Evolutionary conservation across 2,113 vertebrate genomes (phyloP), one percentile per base, ranked within the genome.

Genomic region (Suricata suricatta): DNA sequence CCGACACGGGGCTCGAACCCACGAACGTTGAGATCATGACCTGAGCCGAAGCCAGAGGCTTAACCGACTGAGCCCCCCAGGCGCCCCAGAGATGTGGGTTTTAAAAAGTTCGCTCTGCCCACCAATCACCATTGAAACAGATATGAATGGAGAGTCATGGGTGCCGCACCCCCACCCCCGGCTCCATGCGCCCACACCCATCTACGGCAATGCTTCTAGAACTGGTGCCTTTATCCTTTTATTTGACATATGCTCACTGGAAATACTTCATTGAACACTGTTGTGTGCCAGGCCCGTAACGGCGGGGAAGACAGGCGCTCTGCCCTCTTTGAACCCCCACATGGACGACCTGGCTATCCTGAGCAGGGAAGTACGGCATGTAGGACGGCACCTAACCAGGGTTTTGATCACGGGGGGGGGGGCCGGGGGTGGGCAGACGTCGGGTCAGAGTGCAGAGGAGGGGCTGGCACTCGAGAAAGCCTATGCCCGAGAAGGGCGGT

Each of bases 31-130:
- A 41, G 41, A 41, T 41, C 41, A 41, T 41, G 41, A 41, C 41
- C 41, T 41, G 41, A 41, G 41, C 41, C 41, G 41, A 41, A 41
- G 41, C 41, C 41, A 5, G 41, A 41, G 3, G 41, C 41, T 5
- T 41, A 41, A 41, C 41, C 41, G 6, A 5, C 41, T 41, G 41
- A 41, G 41, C 41, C 41, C 41, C 41, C 3, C 41, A 41, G 41
- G 41, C 5, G 41, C 41, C 41, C 41, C 27, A 1, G 64, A 90
- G 91, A 57, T 1, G 82, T 66, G 81, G 54, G 77, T 90, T 97
- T 68, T 91, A 93, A 88, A 74, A 27, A 95, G 79, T 44, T 66
- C 96, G 14, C 83, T 92, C 16, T 86, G 50, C 15, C 33, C n/a
- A 29, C 52, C 50, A 44, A 13, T 50, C 11, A 6, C 7, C 33